Evolutionary conservation across 2,888 invertebrate genomes (phyloP).

Genomic region (Lasius fuliginosus): DNA sequence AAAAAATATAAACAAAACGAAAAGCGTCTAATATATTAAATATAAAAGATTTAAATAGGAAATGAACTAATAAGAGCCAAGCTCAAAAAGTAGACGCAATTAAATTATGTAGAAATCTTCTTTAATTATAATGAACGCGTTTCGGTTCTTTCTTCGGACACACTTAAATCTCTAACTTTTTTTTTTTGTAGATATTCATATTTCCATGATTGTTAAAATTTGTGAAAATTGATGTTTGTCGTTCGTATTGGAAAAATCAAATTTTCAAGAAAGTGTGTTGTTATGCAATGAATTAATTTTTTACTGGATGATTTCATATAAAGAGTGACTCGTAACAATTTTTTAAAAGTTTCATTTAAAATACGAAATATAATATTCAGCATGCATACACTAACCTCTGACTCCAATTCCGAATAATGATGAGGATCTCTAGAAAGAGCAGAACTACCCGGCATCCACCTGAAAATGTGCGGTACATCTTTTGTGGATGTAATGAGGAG

Average conservation of each 20-base stretch:
- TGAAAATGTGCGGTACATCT: slow-evolving; percentile 87
- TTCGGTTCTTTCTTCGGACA: no score
- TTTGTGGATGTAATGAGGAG: slow-evolving; percentile 89
- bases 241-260: neutral
- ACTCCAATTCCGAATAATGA: slow-evolving; percentile 83
- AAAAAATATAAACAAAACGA: neutral
- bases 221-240: no score
- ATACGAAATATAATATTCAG: neutral
- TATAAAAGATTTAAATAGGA: no score
- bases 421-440: slow-evolving; percentile 84
- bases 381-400: slow-evolving; percentile 78
- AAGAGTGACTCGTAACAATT: neutral
- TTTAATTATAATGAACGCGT: no score
- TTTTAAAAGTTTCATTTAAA: neutral
- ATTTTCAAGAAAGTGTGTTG: neutral
- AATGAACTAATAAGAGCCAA: no score
- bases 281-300: neutral
- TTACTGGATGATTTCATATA: neutral
- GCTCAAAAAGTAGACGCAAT: no score
- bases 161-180: no score
- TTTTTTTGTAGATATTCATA: no score
- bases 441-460: slow-evolving; percentile 86
- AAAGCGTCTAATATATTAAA: no score
- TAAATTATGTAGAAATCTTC: no score
- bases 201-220: no score